Evolutionary conservation across 1,140 invertebrate species (phyloP).

Genomic region (Hirudo medicinalis): DNA sequence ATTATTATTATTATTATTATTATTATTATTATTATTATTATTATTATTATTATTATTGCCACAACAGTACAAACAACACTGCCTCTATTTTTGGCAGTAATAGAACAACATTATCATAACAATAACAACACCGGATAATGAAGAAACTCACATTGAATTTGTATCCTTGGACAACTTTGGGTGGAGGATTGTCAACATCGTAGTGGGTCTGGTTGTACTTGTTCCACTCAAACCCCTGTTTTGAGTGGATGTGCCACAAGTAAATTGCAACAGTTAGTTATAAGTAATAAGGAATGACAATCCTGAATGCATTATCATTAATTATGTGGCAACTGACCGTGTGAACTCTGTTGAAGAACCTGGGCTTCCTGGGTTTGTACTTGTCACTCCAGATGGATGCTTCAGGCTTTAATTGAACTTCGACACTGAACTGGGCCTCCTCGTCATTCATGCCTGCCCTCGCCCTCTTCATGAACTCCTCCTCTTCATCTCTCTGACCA

Average conservation of each 20-base stretch:
- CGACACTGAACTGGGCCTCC: conserved; percentile 82
- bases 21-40: too few species aligned
- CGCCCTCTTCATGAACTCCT: conserved; percentile 54
- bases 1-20: too few species aligned
- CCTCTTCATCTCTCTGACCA: conserved; percentile 41
- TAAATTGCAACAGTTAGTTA: neutral
- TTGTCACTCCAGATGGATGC: conserved; percentile 94
- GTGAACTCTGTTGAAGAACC: conserved; percentile 83
- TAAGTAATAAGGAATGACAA: neutral
- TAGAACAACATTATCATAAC: neutral
- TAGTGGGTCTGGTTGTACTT: conserved; percentile 99
- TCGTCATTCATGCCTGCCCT: conserved; percentile 63
- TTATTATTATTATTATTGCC: too few species aligned
- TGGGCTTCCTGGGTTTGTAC: conserved; percentile 86
- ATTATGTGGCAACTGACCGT: conserved; percentile 36
- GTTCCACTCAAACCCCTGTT: conserved; percentile 94
- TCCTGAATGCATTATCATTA: neutral
- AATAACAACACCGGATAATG: neutral
- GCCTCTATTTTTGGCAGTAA: too few species aligned
- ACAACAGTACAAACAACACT: too few species aligned
- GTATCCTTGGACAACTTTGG: conserved; percentile 99
- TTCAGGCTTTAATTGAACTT: conserved; percentile 59
- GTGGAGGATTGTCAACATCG: conserved; percentile 99
- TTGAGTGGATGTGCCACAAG: neutral
- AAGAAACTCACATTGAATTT: conserved; percentile 74